A percentile compares a stretch with the other conserved stretches of the same genome.
Conservation (phyloP, 1,140 invertebrate genomes). For the Caenorhabditis brenneri region DNA sequence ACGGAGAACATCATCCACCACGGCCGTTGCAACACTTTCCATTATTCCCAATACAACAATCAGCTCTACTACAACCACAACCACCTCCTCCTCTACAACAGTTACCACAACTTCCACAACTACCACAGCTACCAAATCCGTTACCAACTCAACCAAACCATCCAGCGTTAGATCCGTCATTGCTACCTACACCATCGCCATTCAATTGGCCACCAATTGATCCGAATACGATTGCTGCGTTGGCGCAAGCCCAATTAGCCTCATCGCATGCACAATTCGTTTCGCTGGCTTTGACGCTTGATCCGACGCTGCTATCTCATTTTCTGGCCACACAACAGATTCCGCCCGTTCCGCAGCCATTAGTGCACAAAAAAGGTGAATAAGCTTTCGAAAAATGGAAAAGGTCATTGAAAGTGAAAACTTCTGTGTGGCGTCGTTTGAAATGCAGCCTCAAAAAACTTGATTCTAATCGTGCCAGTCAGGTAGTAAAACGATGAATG, state of each 20-base stretch:
- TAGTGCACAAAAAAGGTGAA: conserved; percentile 41
- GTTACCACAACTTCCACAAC: not conserved
- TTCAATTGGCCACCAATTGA: conserved; percentile 45
- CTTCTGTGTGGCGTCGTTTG: not conserved
- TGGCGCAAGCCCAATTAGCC: conserved; percentile 29
- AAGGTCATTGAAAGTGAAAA: conserved; percentile 31
- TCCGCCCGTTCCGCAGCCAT: conserved; percentile 20
- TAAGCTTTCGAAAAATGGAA: not conserved
- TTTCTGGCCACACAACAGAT: conserved; percentile 48
- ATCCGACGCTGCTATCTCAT: conserved; percentile 47
- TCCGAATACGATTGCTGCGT: not conserved
- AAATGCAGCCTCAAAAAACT: not conserved
- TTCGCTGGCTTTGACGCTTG: conserved; percentile 43
- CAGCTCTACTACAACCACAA: not conserved
- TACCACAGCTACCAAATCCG: not conserved
- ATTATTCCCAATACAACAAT: not conserved
- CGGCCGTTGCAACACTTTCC: conserved; percentile 17
- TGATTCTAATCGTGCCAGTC: conserved; percentile 30
- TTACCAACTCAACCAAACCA: not conserved
- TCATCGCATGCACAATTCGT: conserved; percentile 19
- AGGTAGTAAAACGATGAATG: conserved; percentile 34
- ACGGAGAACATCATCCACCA: conserved; percentile 13
- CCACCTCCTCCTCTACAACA: not conserved
- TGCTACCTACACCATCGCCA: not conserved
- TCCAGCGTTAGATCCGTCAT: not conserved